phyloP scores from a whole-genome alignment of 2,888 invertebrate species.

The Xanthia togata region DNA sequence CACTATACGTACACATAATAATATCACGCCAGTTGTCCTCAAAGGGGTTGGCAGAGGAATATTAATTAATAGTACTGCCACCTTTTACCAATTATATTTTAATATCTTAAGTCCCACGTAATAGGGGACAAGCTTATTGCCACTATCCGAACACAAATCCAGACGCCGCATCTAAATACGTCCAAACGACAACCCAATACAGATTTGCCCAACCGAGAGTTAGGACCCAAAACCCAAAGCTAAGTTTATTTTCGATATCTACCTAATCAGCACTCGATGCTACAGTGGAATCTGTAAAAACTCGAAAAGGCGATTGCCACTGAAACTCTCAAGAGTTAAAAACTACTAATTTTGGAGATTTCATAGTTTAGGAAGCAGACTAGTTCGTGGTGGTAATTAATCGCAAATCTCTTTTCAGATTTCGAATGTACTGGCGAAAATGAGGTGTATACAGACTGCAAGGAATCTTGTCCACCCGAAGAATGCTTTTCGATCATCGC shows the following conservation, averaged over 20 bases:
- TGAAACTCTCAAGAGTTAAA: background rate
- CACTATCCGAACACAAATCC: background rate
- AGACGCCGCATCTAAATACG: background rate
- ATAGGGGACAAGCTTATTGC: background rate
- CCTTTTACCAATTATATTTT: no score
- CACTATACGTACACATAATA: no score
- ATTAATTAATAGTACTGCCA: no score
- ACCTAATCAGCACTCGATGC: background rate
- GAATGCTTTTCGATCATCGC: slow-evolving; percentile 62
- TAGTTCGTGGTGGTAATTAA: background rate
- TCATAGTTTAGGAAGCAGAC: background rate
- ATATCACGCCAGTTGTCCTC: no score
- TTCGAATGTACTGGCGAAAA: slow-evolving; percentile 48
- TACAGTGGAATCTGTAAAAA: background rate
- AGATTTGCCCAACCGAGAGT: background rate
- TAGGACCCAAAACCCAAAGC: background rate
- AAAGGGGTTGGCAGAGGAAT: background rate
- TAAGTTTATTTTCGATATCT: background rate
- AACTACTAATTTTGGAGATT: background rate
- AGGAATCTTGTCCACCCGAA: slow-evolving; percentile 68
- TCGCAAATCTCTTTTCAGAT: slow-evolving; percentile 17
- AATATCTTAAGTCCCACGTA: no score
- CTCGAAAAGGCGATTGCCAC: background rate
- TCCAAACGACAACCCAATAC: background rate
- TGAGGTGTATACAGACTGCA: slow-evolving; percentile 66